These are phyloP conservation scores for Euthynnus affinis DNA, from an alignment of 2,797 vertebrate species.

Conservation along the genomic window DNA sequence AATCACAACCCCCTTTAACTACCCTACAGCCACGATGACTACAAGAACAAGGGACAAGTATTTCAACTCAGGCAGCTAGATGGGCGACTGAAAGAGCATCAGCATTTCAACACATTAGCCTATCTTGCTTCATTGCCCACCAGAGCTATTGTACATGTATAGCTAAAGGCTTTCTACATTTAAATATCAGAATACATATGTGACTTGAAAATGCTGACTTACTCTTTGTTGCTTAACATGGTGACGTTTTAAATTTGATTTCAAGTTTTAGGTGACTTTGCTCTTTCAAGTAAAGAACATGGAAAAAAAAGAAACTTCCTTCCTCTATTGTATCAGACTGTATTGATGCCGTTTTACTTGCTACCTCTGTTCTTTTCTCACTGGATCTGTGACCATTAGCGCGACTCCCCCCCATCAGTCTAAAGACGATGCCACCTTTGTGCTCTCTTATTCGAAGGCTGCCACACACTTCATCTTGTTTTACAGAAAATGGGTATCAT, in stretches of 20 bases:
- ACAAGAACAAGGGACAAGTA: conserved; percentile 2
- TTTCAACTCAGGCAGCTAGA: conserved; percentile 6
- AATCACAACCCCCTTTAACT: not conserved
- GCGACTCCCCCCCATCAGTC: conserved; percentile 48
- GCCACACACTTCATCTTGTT: conserved; percentile 62
- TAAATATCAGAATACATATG: not conserved
- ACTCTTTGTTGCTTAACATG: not conserved
- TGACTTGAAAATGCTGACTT: conserved; percentile 18
- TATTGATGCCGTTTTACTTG: conserved; percentile 16
- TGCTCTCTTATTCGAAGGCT: conserved; percentile 41
- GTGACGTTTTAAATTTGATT: not conserved
- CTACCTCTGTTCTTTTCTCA: conserved; percentile 28
- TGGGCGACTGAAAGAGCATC: conserved; percentile 28
- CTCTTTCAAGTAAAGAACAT: not conserved
- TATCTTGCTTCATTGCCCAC: conserved; percentile 5
- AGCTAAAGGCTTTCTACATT: conserved; percentile 19
- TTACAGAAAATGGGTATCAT: conserved; percentile 67
- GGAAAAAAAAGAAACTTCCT: not conserved
- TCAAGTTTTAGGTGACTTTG: not conserved
- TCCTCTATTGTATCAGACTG: not conserved
- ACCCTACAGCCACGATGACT: not conserved
- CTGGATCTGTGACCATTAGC: conserved; percentile 55
- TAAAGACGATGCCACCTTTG: conserved; percentile 44
- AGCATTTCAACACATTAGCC: conserved; percentile 38
- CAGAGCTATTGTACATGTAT: conserved; percentile 4